phyloP scores from a whole-genome alignment of 2,113 vertebrate species.

The Chloroceryle aenea region DNA sequence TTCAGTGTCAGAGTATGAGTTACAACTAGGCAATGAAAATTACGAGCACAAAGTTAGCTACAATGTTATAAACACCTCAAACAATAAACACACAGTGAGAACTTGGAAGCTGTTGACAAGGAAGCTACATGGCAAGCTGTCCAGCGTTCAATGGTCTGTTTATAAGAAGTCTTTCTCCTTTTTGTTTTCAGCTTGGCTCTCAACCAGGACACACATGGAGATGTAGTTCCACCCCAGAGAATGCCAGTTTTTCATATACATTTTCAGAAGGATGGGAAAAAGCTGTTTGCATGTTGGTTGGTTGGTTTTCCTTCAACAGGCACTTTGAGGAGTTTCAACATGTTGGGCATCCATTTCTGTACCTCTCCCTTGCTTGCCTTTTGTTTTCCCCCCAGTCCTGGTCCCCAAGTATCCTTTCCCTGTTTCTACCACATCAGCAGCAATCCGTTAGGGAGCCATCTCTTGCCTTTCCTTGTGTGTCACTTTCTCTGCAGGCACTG shows the following conservation, averaged over 20 bases:
- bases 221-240: background rate
- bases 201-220: slow-evolving; percentile 31
- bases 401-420: background rate
- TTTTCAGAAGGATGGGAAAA: background rate
- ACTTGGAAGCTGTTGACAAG: slow-evolving; percentile 2
- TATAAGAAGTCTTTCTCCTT: background rate
- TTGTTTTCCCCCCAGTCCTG: background rate
- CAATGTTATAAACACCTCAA: background rate
- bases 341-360: background rate
- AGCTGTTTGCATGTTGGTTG: background rate
- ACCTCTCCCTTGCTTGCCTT: background rate
- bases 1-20: background rate
- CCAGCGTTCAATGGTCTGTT: background rate
- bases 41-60: background rate
- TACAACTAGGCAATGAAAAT: background rate
- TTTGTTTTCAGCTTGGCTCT: background rate
- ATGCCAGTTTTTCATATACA: background rate
- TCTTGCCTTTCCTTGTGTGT: background rate
- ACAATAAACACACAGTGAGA: background rate
- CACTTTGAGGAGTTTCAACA: background rate
- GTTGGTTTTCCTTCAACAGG: background rate
- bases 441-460: background rate
- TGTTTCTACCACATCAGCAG: background rate
- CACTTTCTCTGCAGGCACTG: background rate
- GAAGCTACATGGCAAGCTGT: background rate